A percentile compares a stretch with the other conserved stretches of the same genome.
Evolutionary conservation across 2,888 invertebrate species (phyloP).

Genomic region (Aphrophora alni): DNA sequence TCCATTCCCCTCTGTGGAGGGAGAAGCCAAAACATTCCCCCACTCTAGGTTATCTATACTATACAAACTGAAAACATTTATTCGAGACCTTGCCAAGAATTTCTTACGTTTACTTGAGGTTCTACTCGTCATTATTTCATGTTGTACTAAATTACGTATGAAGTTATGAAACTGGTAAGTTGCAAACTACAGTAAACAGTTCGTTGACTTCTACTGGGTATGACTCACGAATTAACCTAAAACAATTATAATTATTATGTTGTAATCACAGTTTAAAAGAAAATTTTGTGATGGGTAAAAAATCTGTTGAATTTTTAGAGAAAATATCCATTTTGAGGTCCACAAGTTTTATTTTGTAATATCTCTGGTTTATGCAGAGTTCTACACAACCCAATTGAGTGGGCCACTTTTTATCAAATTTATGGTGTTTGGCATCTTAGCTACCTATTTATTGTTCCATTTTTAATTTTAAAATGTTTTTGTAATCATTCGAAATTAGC

Average conservation of each 20-base stretch:
- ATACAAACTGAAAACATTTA: not conserved
- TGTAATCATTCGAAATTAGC: too few relatives aligned
- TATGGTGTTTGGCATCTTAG: too few relatives aligned
- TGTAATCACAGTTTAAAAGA: too few relatives aligned
- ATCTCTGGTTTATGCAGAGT: too few relatives aligned
- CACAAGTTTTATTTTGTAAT: too few relatives aligned
- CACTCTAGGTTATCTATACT: not conserved
- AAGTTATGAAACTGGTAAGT: not conserved
- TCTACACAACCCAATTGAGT: too few relatives aligned
- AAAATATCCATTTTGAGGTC: too few relatives aligned
- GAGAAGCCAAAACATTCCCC: conserved; percentile 9
- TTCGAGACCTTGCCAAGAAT: not conserved
- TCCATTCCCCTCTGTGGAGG: not conserved
- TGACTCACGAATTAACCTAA: conserved; percentile 2
- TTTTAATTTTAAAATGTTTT: too few relatives aligned
- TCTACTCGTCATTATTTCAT: not conserved
- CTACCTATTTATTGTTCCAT: too few relatives aligned
- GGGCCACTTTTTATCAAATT: too few relatives aligned
- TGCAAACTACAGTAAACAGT: not conserved
- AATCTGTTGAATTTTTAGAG: too few relatives aligned
- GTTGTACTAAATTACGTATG: not conserved
- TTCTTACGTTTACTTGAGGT: not conserved
- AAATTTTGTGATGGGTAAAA: too few relatives aligned
- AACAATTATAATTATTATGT: not conserved
- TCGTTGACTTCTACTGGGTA: not conserved